Conservation (phyloP, 2,888 invertebrate species). For the Lamproptera curius region DNA sequence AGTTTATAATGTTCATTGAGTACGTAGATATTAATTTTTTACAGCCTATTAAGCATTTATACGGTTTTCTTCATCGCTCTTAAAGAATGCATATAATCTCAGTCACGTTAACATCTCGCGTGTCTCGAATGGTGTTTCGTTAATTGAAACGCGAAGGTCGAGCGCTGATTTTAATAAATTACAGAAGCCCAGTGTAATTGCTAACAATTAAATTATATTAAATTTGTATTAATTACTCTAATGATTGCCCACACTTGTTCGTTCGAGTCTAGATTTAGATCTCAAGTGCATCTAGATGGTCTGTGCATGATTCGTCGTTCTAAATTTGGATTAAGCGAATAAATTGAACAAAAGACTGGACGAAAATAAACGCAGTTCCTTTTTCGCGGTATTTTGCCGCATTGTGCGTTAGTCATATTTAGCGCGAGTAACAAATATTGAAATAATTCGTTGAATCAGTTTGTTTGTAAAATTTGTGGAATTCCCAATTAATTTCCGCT, state of each 20-base stretch:
- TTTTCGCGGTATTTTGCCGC: no score
- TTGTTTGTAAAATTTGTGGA: no score
- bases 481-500: no score
- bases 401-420: no score
- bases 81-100: no score
- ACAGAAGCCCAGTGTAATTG: conserved; percentile 5
- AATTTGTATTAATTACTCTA: conserved; percentile 13
- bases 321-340: conserved; percentile 9
- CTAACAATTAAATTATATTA: no score
- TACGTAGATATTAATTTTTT: background rate
- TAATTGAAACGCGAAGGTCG: conserved; percentile 1
- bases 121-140: conserved; percentile 3
- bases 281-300: no score
- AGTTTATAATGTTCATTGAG: conserved; percentile 9
- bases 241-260: background rate
- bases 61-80: background rate
- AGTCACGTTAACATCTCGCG: conserved; percentile 4
- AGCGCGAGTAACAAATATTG: no score
- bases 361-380: conserved; percentile 1
- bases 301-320: conserved; percentile 8
- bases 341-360: background rate
- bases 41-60: background rate
- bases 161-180: conserved; percentile 5
- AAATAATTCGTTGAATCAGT: no score
- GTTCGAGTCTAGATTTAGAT: conserved; percentile 4